Conservation (phyloP, 2,888 invertebrate genomes). For the Oeneis ivallda region DNA sequence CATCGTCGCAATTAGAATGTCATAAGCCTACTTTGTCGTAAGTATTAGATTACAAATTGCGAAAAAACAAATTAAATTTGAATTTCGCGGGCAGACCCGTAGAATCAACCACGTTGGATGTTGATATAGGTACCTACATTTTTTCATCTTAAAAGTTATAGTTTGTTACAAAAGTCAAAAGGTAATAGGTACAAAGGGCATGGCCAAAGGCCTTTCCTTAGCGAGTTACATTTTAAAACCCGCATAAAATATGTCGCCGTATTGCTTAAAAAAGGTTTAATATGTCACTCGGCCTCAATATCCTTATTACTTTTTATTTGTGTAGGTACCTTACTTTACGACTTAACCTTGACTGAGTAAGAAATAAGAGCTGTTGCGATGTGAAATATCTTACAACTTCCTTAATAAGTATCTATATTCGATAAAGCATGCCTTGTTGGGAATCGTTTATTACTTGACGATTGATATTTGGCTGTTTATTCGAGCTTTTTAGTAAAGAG, state of each 20-base stretch:
- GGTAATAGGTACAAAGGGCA: background rate
- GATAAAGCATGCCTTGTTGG: slow-evolving; percentile 17
- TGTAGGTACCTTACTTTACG: background rate
- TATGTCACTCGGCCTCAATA: slow-evolving; percentile 20
- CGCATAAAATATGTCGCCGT: slow-evolving; percentile 14
- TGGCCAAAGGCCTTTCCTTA: background rate
- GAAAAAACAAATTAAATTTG: no score
- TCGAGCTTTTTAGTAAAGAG: no score
- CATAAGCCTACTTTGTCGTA: no score
- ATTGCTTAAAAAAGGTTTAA: slow-evolving; percentile 15
- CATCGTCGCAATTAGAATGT: no score
- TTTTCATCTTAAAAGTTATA: no score
- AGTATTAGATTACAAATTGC: no score
- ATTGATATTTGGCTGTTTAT: slow-evolving; percentile 29
- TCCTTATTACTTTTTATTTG: slow-evolving; percentile 16
- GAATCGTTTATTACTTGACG: background rate
- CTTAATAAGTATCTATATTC: slow-evolving; percentile 22
- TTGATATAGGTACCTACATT: no score
- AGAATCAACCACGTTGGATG: no score
- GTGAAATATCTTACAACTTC: slow-evolving; percentile 27
- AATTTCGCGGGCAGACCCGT: no score
- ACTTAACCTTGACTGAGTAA: slow-evolving; percentile 33
- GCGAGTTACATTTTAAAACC: background rate
- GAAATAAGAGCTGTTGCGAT: slow-evolving; percentile 33
- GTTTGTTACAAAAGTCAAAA: no score